Evolutionary conservation across 2,888 invertebrate species (phyloP).

Genomic region (Lordiphosa fenestrarum): DNA sequence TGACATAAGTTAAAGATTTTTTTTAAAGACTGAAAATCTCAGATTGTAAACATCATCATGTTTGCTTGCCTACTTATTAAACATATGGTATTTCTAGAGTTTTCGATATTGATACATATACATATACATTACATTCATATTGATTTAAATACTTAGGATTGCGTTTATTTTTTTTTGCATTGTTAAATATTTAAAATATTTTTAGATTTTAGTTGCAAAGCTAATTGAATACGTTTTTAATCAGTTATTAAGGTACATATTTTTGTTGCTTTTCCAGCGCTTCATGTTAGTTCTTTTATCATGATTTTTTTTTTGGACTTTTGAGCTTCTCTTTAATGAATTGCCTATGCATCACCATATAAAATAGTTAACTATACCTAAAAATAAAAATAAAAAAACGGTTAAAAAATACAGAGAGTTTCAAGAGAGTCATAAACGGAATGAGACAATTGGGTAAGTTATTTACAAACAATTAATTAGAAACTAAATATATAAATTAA

Average conservation of each 20-base stretch:
- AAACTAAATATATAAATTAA: conserved; percentile 39
- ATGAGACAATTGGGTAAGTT: conserved; percentile 14
- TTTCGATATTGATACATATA: conserved; percentile 14
- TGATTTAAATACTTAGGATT: conserved; percentile 25
- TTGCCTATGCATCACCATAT: conserved; percentile 15
- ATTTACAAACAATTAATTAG: conserved; percentile 19
- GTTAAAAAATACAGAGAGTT: conserved; percentile 10
- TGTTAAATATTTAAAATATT: conserved; percentile 35
- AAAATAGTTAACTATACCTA: conserved; percentile 10
- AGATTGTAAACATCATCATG: conserved; percentile 4
- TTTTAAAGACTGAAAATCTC: conserved; percentile 14
- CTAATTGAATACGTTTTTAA: conserved; percentile 62
- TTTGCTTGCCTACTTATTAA: conserved; percentile 4
- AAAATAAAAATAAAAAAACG: conserved; percentile 7
- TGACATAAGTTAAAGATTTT: conserved; percentile 10
- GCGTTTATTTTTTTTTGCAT: conserved; percentile 12
- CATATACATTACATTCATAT: conserved; percentile 1
- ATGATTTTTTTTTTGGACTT: conserved; percentile 9
- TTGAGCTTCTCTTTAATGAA: conserved; percentile 27
- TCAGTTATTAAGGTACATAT: conserved; percentile 58
- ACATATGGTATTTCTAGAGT: conserved; percentile 3
- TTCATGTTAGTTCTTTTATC: conserved; percentile 1
- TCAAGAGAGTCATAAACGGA: conserved; percentile 13
- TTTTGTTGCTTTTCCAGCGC: conserved; percentile 33
- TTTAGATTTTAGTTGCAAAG: conserved; percentile 51